These are phyloP conservation scores for Drosophila nigricruria DNA, from an alignment of 2,888 invertebrate species.

Conservation along the genomic window DNA sequence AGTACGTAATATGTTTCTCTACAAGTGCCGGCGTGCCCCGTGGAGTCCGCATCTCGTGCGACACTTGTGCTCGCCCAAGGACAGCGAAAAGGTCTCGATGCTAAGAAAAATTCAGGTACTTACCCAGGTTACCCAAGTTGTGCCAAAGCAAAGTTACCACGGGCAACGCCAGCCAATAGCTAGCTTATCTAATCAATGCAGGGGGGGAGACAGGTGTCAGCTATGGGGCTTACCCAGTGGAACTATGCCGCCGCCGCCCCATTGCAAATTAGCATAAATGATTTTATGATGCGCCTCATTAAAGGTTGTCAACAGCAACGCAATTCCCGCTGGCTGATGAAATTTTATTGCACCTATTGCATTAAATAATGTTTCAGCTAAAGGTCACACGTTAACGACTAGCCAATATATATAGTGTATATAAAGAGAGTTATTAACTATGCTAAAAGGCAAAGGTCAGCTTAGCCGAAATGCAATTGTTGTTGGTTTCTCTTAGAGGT, in stretches of 20 bases:
- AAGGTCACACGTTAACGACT: slow-evolving; percentile 18
- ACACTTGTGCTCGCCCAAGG: slow-evolving; percentile 34
- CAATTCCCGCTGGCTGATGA: slow-evolving; percentile 54
- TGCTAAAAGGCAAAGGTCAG: not conserved
- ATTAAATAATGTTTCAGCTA: not conserved
- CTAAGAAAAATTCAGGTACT: slow-evolving; percentile 64
- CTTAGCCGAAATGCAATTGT: not conserved
- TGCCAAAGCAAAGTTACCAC: slow-evolving; percentile 21
- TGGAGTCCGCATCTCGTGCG: slow-evolving; percentile 46
- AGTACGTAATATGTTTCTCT: slow-evolving; percentile 73
- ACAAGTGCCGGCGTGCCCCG: slow-evolving; percentile 67
- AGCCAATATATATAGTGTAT: not conserved
- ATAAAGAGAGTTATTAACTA: not conserved
- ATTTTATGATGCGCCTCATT: slow-evolving; percentile 58
- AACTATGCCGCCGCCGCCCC: not conserved
- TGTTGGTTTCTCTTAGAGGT: too few species aligned
- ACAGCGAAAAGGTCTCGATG: slow-evolving; percentile 44
- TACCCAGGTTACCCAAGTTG: not conserved
- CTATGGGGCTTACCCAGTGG: not conserved
- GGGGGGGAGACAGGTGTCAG: not conserved
- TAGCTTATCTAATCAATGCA: slow-evolving; percentile 55
- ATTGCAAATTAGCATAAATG: slow-evolving; percentile 60
- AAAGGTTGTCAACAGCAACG: slow-evolving; percentile 38
- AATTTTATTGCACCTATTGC: slow-evolving; percentile 30
- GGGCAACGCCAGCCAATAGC: slow-evolving; percentile 24